These are phyloP conservation scores for Drosophila orosa DNA, from an alignment of 1,140 invertebrate genomes.

Conservation along the genomic window DNA sequence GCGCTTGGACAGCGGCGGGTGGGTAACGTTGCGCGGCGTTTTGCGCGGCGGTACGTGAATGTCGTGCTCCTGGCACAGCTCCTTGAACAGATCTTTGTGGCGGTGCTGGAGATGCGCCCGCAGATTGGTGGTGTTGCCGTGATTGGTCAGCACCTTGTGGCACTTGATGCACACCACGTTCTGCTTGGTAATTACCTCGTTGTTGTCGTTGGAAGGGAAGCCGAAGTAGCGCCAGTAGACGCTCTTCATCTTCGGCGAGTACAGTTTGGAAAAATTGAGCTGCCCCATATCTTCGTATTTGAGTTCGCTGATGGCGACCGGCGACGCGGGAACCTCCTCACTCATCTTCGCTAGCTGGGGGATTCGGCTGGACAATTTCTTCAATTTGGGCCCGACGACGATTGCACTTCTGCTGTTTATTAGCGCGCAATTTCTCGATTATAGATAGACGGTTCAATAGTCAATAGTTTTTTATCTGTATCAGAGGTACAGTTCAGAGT, in stretches of 20 bases:
- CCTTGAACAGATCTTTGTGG: constrained; percentile 84
- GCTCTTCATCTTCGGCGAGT: constrained; percentile 86
- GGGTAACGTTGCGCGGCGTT: constrained; percentile 66
- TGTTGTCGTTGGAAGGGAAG: constrained; percentile 87
- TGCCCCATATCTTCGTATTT: constrained; percentile 75
- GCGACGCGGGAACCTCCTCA: constrained; percentile 61
- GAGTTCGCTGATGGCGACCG: constrained; percentile 57
- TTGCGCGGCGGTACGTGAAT: constrained; percentile 77
- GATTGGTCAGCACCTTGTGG: constrained; percentile 87
- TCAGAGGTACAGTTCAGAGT: constrained; percentile 78
- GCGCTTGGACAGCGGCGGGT: constrained; percentile 68
- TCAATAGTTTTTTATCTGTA: constrained; percentile 81
- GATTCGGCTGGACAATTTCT: constrained; percentile 6
- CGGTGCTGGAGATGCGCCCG: constrained; percentile 88
- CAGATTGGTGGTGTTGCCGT: constrained; percentile 88
- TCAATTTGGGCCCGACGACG: constrained; percentile 49
- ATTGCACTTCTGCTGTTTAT: constrained; percentile 59
- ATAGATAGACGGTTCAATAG: constrained; percentile 79
- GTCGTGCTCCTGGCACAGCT: constrained; percentile 73
- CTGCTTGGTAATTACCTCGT: constrained; percentile 87
- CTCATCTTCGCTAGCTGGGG: constrained; percentile 41
- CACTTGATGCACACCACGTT: constrained; percentile 88
- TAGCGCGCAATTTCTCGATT: constrained; percentile 82
- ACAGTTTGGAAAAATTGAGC: constrained; percentile 77
- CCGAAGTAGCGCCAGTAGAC: constrained; percentile 89